phyloP scores from a whole-genome alignment of 23 tunicate genomes.

The Trididemnum miniatum region DNA sequence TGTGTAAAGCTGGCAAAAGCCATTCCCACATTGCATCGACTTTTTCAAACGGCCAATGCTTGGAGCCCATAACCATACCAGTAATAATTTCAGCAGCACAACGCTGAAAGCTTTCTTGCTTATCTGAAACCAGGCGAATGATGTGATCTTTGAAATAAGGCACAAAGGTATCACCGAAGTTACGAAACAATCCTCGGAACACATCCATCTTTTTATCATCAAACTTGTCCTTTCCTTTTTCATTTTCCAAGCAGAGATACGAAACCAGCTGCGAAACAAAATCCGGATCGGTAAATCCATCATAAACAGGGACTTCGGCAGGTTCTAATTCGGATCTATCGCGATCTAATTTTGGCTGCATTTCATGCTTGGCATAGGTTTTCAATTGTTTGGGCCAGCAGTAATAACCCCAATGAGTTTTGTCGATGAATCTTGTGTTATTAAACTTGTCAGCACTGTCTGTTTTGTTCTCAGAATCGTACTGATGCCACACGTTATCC shows the following conservation, averaged over 20 bases:
- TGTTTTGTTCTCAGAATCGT: slow-evolving; percentile 29
- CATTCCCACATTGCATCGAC: slow-evolving; percentile 65
- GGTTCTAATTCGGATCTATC: slow-evolving; percentile 40
- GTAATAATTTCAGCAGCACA: slow-evolving; percentile 79
- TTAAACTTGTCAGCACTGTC: slow-evolving; percentile 59
- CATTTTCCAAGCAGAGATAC: slow-evolving; percentile 59
- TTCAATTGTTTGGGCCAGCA: slow-evolving; percentile 78
- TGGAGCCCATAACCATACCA: slow-evolving; percentile 85
- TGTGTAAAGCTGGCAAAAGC: slow-evolving; percentile 64
- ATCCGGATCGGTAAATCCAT: slow-evolving; percentile 47
- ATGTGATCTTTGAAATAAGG: slow-evolving; percentile 52
- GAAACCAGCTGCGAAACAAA: slow-evolving; percentile 61
- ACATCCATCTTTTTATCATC: slow-evolving; percentile 64
- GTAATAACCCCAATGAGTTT: slow-evolving; percentile 91
- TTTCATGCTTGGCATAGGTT: slow-evolving; percentile 56
- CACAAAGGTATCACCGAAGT: slow-evolving; percentile 69
- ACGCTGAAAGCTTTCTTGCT: slow-evolving; percentile 69
- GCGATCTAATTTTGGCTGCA: slow-evolving; percentile 52
- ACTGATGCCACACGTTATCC: slow-evolving; percentile 66
- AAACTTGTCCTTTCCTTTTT: slow-evolving; percentile 69
- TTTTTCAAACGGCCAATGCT: slow-evolving; percentile 86
- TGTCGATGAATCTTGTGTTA: slow-evolving; percentile 68
- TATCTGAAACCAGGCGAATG: slow-evolving; percentile 48
- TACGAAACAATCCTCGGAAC: slow-evolving; percentile 79
- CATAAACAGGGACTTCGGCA: slow-evolving; percentile 50